Evolutionary conservation across 2,888 invertebrate species (phyloP), one percentile per base, ranked within the genome.

Genomic region (Sinopyrophorus schimmeli): DNA sequence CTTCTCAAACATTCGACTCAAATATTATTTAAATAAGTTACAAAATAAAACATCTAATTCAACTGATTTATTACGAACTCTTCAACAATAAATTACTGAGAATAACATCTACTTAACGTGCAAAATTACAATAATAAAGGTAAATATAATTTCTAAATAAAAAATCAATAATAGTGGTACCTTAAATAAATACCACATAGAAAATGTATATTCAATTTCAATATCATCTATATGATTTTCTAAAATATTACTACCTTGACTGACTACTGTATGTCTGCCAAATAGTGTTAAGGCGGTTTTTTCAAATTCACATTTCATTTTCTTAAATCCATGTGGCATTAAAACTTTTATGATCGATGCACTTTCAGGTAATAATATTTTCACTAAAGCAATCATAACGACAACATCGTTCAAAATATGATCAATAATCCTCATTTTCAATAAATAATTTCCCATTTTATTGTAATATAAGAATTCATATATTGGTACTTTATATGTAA

Each of bases 371-470:
- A 64, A 44, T 10, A 59, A 20, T 4, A 65, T 40, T 27, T 50
- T 52, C 2, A 60, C 54, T 3, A 24, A 26, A 10, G 55, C 62
- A 14, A 56, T 35, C 49, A 58, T 53, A 12, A 63, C 49, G 7
- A 62, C 21, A 6, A 41, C 51, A 41, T 62, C 59, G 15, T 54
- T 42, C 7, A 64, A 20, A 16, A 64, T 47, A 34, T 64, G 60
- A 50, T 65, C 62, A 9, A 65, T 23, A 0, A 50, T 47, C 9
- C 58, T 47, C 47, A 65, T 61, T 44, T 55, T 46, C 5, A 63
- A 39, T 6, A 31, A 10, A 41, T 39, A 63, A 5, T 15, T 10
- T 10, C 20, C 28, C 23, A 42, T 23, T 37, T 11, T 11, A 23
- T 24, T 26, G 3, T 28, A 26, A 20, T 21, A 63, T 18, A 65